Base-by-base conservation (phyloP, 2,888 invertebrate genomes). In the Ormyrus labotus region DNA sequence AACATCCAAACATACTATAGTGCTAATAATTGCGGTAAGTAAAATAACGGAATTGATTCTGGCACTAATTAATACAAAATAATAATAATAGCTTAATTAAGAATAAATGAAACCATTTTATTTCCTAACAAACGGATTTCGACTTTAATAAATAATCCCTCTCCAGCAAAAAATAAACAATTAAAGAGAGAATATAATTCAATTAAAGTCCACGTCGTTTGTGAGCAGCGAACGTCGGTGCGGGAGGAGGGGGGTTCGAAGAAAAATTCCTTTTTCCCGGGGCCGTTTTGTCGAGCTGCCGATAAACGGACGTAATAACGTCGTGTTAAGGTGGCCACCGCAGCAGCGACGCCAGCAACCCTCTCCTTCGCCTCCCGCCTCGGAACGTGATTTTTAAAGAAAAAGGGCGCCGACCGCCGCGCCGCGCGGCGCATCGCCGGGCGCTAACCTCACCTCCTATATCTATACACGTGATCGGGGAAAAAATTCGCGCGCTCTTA, bases 241-340 rank as follows among this genome's bases (percentile, higher is more conserved):
- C 69, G 34, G 65, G 58, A 74, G 74, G 51, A 6, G 50, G 34
- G 51, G 9, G 50, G 34, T 64, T 70, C 58, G 65, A 8, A 63
- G 63, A 58, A 78, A 73, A 78, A 78, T 65, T 80, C 70, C 45
- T 73, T 74, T 74, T 76, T 19, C 72, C 70, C 71, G 71, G 71
- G 73, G 34, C 34, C 73, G 51, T 72, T 83, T 80, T 70, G 71
- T 74, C 74, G 73, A 70, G 74, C 75, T 81, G 74, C 76, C 81
- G 77, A 81, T 83, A 80, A 83, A 79, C 67, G 74, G 82, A 82
- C 76, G 79, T 82, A 81, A 82, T 81, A 82, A 81, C 77, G 79
- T 79, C 78, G 76, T 81, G 82, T 82, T 82, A 81, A 80, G 80
- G 75, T 61, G 71, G 71, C 71, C 58, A 61, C 63, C 68, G 70